Evolutionary conservation across 2,797 vertebrate species (phyloP), one percentile per base, ranked within the genome.

Genomic region (Lacerta bilineata): DNA sequence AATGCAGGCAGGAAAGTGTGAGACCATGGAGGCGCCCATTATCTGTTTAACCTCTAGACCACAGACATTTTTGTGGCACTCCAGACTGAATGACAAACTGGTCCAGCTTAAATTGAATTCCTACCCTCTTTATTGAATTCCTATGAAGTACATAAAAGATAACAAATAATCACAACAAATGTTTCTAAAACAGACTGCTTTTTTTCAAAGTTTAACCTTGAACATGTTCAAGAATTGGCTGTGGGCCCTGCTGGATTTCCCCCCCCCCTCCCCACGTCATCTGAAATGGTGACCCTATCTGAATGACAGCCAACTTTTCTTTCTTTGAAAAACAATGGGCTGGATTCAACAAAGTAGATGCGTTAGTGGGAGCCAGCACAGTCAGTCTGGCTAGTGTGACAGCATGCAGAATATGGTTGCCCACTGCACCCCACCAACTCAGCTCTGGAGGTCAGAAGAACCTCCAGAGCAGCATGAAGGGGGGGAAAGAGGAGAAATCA

Each of bases 101-200:
- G 88, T 27, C 68, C 88, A 66, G 69, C 81, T 66, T 75, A 89
- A 89, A 89, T 85, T 85, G 83, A 89, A 85, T 85, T 85, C 69
- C n/a, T 80, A 80, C 83, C 41, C 39, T 80, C 25, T 84, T 66
- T 85, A 89, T 84, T 89, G 77, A 85, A 85, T 80, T 81, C 88
- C 88, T 81, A 85, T 81, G 55, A 85, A 80, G 83, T 74, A 85
- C 77, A 85, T 89, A 75, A 80, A 88, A 84, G 81, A 84, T 72
- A 84, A 66, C 64, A 88, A 88, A 88, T 84, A 84, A 88, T 88
- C 81, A 88, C 81, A 88, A 87, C 85, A 80, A 84, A 83, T 79
- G 81, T 88, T 88, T 84, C 74, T 84, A 43, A 78, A 88, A 88
- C 78, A 84, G 64, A n/a, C 81, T 88, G 81, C 87, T 88, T 64